Conservation (phyloP, 2,113 vertebrate genomes). For the Tetraodon nigroviridis region DNA sequence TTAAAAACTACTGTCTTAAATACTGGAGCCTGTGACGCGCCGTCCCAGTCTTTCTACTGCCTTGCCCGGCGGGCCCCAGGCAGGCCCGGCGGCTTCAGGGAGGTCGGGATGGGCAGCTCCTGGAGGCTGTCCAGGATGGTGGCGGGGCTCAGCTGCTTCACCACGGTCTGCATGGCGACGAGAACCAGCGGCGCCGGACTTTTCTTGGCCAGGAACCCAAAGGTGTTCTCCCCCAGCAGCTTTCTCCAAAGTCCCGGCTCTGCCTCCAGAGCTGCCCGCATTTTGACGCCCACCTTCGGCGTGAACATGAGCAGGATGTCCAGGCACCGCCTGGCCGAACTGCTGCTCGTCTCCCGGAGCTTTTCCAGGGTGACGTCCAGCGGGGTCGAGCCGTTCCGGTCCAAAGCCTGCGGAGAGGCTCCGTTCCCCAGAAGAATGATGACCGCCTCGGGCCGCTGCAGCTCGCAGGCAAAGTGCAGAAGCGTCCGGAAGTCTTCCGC, state of each 20-base stretch:
- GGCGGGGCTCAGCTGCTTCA: slow-evolving; percentile 77
- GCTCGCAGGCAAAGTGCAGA: slow-evolving; percentile 83
- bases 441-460: slow-evolving; percentile 77
- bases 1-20: background rate
- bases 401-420: slow-evolving; percentile 76
- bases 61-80: slow-evolving; percentile 16
- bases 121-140: slow-evolving; percentile 79
- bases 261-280: slow-evolving; percentile 69
- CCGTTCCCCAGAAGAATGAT: slow-evolving; percentile 81
- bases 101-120: slow-evolving; percentile 81
- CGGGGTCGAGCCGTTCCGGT: slow-evolving; percentile 78
- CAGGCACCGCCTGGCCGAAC: slow-evolving; percentile 74
- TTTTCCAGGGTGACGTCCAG: slow-evolving; percentile 81
- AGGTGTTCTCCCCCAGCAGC: slow-evolving; percentile 79
- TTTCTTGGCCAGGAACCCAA: slow-evolving; percentile 75
- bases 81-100: slow-evolving; percentile 44
- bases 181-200: slow-evolving; percentile 80
- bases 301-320: slow-evolving; percentile 84
- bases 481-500: slow-evolving; percentile 80
- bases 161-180: slow-evolving; percentile 78
- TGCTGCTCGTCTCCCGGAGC: slow-evolving; percentile 71
- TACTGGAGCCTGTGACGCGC: slow-evolving; percentile 60
- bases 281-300: slow-evolving; percentile 75
- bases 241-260: slow-evolving; percentile 75
- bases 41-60: slow-evolving; percentile 42